Conservation (phyloP, 2,888 invertebrate genomes). For the Palloptera scutellata region DNA sequence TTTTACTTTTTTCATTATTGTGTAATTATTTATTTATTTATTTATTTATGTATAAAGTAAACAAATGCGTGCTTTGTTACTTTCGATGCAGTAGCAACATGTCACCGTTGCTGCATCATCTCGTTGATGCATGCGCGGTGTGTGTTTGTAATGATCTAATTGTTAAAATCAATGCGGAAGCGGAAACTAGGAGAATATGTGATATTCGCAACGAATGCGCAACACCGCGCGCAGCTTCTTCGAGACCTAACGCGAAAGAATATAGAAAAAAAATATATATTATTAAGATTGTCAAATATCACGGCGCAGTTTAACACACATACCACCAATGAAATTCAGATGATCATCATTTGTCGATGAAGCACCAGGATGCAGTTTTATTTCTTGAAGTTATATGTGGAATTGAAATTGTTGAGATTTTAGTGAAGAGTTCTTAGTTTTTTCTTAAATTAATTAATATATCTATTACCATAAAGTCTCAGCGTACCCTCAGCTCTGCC, state of each 20-base stretch:
- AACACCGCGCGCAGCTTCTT: conserved; percentile 48
- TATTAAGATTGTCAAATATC: neutral
- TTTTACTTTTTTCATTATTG: neutral
- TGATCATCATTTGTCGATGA: conserved; percentile 61
- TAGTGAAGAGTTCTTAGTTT: neutral
- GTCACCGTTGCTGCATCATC: conserved; percentile 24
- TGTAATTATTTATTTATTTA: neutral
- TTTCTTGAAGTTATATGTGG: conserved; percentile 52
- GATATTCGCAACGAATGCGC: conserved; percentile 39
- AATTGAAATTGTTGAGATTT: neutral
- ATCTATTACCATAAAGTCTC: conserved; percentile 69
- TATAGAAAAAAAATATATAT: neutral
- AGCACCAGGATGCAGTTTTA: conserved; percentile 63
- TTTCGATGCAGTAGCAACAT: conserved; percentile 9
- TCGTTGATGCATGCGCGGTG: neutral
- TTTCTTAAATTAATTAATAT: neutral
- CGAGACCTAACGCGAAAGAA: conserved; percentile 42
- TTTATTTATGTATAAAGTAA: neutral
- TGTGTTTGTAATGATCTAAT: neutral
- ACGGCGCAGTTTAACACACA: conserved; percentile 30
- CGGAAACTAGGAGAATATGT: conserved; percentile 42
- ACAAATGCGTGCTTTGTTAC: conserved; percentile 17
- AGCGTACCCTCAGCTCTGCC: conserved; percentile 73
- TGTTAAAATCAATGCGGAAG: neutral
- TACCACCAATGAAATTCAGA: conserved; percentile 59